Evolutionary conservation across 2,113 vertebrate genomes (phyloP).

Genomic region (Piprites chloris): DNA sequence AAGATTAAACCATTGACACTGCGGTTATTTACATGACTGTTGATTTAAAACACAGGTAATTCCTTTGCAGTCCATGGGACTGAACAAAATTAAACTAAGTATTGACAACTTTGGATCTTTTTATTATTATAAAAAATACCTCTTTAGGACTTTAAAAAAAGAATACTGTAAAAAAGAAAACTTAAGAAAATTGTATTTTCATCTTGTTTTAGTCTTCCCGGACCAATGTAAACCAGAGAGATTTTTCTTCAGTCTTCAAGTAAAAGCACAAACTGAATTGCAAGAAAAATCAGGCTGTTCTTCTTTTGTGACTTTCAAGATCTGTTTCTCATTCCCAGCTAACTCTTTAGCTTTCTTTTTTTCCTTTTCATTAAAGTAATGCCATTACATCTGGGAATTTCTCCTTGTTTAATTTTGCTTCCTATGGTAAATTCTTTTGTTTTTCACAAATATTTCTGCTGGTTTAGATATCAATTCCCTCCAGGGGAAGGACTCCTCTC

Average conservation of each 20-base stretch:
- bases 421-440: not conserved
- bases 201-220: not conserved
- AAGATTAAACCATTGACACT: not conserved
- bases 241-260: not conserved
- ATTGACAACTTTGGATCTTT: not conserved
- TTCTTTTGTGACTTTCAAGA: not conserved
- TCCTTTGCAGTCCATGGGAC: not conserved
- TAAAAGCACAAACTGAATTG: not conserved
- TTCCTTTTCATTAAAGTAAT: not conserved
- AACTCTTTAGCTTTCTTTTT: not conserved
- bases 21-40: not conserved
- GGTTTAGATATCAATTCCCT: slow-evolving; percentile 25
- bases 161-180: not conserved
- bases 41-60: not conserved
- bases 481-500: not conserved
- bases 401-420: not conserved
- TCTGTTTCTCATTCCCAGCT: not conserved
- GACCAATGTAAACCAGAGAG: not conserved
- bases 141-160: not conserved
- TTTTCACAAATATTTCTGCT: slow-evolving; percentile 21
- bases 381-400: not conserved
- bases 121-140: not conserved
- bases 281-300: not conserved
- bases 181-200: not conserved
- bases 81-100: not conserved